Evolutionary conservation across 2,888 invertebrate species (phyloP).

Genomic region (Alcis repandata): DNA sequence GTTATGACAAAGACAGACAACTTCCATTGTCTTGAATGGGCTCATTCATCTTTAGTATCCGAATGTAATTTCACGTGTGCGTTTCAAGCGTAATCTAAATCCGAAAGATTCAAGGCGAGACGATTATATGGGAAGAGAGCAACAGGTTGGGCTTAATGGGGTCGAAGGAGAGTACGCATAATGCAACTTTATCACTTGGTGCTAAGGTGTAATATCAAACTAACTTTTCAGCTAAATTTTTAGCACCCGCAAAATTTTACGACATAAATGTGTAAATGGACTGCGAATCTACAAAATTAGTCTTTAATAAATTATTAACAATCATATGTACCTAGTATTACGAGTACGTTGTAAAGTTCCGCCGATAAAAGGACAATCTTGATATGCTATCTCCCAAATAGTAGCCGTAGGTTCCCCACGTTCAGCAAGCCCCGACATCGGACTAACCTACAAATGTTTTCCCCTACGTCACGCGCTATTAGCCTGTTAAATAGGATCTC

Average conservation of each 20-base stretch:
- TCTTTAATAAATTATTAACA: neutral
- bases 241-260: neutral
- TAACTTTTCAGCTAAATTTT: neutral
- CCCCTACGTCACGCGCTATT: no score
- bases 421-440: no score
- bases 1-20: no score
- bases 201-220: slow-evolving; percentile 1
- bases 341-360: neutral
- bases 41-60: no score
- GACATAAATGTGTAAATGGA: neutral
- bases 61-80: neutral
- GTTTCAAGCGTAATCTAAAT: neutral
- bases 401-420: no score
- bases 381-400: neutral
- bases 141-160: slow-evolving; percentile 4
- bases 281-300: neutral
- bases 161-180: neutral
- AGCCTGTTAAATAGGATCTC: no score
- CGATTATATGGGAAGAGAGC: slow-evolving; percentile 3
- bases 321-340: neutral
- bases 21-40: no score
- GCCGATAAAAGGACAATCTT: neutral
- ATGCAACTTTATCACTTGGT: slow-evolving; percentile 7
- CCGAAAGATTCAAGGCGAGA: neutral
- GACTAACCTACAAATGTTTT: no score